Evolutionary conservation across 2,888 invertebrate genomes (phyloP).

Genomic region (Ligdia adustata): DNA sequence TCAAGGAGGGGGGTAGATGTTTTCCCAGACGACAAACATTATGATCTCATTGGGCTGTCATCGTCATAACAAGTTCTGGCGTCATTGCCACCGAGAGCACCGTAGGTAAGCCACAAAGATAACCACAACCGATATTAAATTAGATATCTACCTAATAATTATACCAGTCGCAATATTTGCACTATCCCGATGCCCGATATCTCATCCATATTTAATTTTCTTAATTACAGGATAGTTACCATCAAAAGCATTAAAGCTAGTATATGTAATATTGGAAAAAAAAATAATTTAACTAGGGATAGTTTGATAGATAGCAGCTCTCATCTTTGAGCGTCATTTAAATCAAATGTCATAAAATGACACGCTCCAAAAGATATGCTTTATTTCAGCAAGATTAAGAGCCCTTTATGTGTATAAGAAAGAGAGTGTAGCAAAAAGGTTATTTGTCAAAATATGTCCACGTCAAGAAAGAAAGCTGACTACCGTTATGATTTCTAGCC

Average conservation of each 20-base stretch:
- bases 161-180: slow-evolving; percentile 13
- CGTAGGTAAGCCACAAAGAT: slow-evolving; percentile 33
- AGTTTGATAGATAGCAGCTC: too few species aligned
- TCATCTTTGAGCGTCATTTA: too few species aligned
- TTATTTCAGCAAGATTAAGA: too few species aligned
- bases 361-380: too few species aligned
- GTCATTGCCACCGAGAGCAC: slow-evolving; percentile 46
- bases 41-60: slow-evolving; percentile 32
- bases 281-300: too few species aligned
- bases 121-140: slow-evolving; percentile 37
- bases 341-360: too few species aligned
- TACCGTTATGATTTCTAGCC: slow-evolving; percentile 22
- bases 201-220: slow-evolving; percentile 23
- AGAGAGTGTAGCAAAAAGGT: too few species aligned
- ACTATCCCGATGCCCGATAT: slow-evolving; percentile 21
- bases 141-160: slow-evolving; percentile 26
- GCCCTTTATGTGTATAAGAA: too few species aligned
- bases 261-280: too few species aligned
- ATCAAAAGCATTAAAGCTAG: too few species aligned
- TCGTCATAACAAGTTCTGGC: slow-evolving; percentile 24
- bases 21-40: slow-evolving; percentile 29
- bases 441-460: too few species aligned
- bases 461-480: slow-evolving; percentile 8
- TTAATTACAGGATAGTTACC: slow-evolving; percentile 18
- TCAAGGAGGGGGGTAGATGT: slow-evolving; percentile 16